These are phyloP conservation scores for Folsomia manolachei DNA, from an alignment of 2,888 invertebrate genomes.

Conservation along the genomic window DNA sequence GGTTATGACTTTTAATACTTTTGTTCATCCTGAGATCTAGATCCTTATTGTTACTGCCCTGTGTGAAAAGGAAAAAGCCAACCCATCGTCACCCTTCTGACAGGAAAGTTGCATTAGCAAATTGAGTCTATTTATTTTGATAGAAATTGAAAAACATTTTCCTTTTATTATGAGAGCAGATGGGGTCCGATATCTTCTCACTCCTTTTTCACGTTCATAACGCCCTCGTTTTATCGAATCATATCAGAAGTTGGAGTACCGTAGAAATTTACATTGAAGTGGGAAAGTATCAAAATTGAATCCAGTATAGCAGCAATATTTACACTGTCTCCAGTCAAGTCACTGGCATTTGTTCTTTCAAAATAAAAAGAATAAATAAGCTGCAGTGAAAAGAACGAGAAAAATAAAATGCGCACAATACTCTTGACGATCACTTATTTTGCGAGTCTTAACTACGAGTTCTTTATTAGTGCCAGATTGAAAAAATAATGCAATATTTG, in stretches of 20 bases:
- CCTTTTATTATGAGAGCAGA: conserved; percentile 6
- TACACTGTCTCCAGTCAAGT: neutral
- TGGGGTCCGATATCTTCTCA: conserved; percentile 6
- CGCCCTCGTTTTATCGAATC: no score
- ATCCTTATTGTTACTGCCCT: neutral
- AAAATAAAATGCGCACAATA: no score
- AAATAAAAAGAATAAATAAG: no score
- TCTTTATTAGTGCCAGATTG: neutral
- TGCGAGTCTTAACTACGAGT: no score
- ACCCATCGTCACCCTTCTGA: conserved; percentile 13
- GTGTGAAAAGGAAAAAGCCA: neutral
- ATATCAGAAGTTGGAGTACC: no score
- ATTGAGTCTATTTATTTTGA: conserved; percentile 15
- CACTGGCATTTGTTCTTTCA: neutral
- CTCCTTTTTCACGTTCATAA: no score
- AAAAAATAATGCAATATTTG: neutral
- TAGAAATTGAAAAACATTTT: conserved; percentile 9
- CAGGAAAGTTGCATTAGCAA: conserved; percentile 21
- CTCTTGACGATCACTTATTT: no score
- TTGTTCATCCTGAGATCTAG: neutral
- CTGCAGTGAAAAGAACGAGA: no score
- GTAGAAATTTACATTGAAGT: neutral
- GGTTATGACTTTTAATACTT: conserved; percentile 5
- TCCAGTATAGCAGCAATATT: neutral
- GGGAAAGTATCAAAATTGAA: no score